Conservation (phyloP, 2,888 invertebrate species). For the Trilocha varians region DNA sequence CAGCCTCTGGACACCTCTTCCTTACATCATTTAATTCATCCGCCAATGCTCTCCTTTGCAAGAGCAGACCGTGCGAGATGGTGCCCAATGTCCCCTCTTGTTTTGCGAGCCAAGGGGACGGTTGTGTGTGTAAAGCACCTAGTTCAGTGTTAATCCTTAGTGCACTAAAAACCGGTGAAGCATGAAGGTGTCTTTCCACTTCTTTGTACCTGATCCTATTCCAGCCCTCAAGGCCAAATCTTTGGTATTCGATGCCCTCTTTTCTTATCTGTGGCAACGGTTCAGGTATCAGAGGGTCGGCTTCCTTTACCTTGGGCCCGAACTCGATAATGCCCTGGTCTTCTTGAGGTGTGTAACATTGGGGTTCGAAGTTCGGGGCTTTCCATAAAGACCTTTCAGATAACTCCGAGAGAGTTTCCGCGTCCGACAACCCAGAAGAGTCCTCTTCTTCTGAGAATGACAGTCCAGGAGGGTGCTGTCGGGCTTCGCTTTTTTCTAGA, state of each 20-base stretch:
- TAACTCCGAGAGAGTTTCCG: too few species aligned
- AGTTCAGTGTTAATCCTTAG: slow-evolving; percentile 6
- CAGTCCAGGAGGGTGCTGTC: too few species aligned
- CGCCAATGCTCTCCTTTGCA: slow-evolving; percentile 4
- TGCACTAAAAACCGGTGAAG: slow-evolving; percentile 7
- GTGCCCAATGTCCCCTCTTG: slow-evolving; percentile 2
- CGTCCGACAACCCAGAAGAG: too few species aligned
- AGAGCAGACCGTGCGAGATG: slow-evolving; percentile 6
- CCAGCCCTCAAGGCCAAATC: background rate
- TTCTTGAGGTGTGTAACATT: too few species aligned
- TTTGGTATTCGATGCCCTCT: slow-evolving; percentile 3
- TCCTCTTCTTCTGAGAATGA: too few species aligned
- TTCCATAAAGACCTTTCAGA: too few species aligned
- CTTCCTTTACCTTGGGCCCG: background rate
- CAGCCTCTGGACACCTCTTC: slow-evolving; percentile 3
- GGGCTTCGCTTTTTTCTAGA: too few species aligned
- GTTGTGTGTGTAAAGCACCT: background rate
- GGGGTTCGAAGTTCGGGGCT: too few species aligned
- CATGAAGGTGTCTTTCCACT: slow-evolving; percentile 10
- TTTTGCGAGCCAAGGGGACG: background rate
- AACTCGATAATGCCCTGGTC: too few species aligned
- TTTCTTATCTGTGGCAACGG: background rate
- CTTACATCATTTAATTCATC: slow-evolving; percentile 3
- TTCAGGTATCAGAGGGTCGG: slow-evolving; percentile 1
- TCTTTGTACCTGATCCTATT: slow-evolving; percentile 7